These are phyloP conservation scores for Myopa testacea DNA, from an alignment of 2,888 invertebrate species.

Conservation along the genomic window DNA sequence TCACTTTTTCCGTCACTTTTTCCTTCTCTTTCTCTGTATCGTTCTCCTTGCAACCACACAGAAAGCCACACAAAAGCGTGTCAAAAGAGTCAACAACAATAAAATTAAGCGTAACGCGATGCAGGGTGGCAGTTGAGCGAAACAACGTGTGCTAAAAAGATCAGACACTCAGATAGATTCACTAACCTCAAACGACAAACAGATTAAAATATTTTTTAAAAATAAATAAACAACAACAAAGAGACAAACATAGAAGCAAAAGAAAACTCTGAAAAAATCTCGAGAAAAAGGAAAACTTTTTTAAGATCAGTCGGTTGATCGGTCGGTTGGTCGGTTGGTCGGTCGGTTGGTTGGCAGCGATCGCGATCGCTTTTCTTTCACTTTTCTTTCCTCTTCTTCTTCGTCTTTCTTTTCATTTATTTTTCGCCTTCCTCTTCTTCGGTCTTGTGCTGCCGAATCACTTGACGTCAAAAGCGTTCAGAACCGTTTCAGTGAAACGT, in stretches of 20 bases:
- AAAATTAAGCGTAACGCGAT: constrained; percentile 46
- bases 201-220: constrained; percentile 25
- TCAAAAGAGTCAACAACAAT: constrained; percentile 31
- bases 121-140: constrained; percentile 48
- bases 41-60: background rate
- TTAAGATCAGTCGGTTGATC: no score
- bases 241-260: no score
- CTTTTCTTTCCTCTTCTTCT: no score
- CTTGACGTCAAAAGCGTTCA: background rate
- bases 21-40: no score
- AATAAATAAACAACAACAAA: no score
- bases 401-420: no score
- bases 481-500: constrained; percentile 7
- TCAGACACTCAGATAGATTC: background rate
- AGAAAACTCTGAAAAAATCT: constrained; percentile 18
- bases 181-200: background rate
- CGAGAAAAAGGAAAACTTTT: constrained; percentile 32
- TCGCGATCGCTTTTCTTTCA: no score
- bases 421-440: no score
- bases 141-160: constrained; percentile 49
- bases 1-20: background rate
- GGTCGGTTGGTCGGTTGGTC: no score
- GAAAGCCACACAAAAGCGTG: constrained; percentile 1
- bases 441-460: constrained; percentile 39
- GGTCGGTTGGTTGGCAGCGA: no score